Conservation (phyloP, 2,888 invertebrate species). For the Blera fallax region DNA sequence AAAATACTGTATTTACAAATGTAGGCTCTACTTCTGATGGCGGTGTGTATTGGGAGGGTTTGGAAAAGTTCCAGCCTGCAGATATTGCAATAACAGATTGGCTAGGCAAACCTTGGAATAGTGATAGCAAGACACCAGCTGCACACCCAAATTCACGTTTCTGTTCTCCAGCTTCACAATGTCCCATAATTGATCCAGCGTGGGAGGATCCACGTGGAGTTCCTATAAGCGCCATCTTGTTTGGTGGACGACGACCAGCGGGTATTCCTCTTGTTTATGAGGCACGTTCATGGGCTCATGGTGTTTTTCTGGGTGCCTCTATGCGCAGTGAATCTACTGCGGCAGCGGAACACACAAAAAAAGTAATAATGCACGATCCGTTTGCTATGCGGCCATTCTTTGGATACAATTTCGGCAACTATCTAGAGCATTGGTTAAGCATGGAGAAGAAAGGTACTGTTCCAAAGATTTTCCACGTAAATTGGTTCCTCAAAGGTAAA, state of each 20-base stretch:
- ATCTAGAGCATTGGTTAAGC: constrained; percentile 96
- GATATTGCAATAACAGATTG: constrained; percentile 88
- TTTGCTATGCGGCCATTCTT: constrained; percentile 99
- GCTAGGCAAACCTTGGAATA: constrained; percentile 90
- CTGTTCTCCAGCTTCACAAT: constrained; percentile 96
- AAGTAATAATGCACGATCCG: constrained; percentile 98
- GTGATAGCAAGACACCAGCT: constrained; percentile 86
- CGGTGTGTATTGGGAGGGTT: constrained; percentile 99
- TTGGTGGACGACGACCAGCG: constrained; percentile 96
- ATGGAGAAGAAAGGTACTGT: constrained; percentile 88
- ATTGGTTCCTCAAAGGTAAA: constrained; percentile 96
- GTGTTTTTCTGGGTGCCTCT: constrained; percentile 96
- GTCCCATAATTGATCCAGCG: constrained; percentile 95
- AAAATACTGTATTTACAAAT: constrained; percentile 98
- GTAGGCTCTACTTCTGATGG: constrained; percentile 97
- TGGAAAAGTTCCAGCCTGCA: constrained; percentile 87
- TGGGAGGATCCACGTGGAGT: constrained; percentile 98
- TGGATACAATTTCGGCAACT: constrained; percentile 99
- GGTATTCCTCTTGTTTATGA: constrained; percentile 98
- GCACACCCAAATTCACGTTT: constrained; percentile 99
- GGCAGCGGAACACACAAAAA: constrained; percentile 97
- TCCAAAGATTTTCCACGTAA: constrained; percentile 98
- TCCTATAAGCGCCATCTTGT: constrained; percentile 97
- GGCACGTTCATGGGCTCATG: constrained; percentile 96
- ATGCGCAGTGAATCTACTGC: constrained; percentile 99